Base-by-base conservation (phyloP, 2,888 invertebrate genomes). In the Microctonus brassicae region DNA sequence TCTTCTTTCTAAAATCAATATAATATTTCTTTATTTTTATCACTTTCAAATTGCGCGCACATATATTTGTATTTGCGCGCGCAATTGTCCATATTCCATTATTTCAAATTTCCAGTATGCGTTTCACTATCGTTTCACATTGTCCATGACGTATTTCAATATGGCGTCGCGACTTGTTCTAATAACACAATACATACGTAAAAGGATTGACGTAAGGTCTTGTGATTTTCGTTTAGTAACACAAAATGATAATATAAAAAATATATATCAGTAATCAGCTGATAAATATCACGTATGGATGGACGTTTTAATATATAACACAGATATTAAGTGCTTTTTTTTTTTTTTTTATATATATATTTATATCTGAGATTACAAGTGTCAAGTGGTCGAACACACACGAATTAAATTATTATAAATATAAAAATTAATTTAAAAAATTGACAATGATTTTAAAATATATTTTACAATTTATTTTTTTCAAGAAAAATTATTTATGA, bases 111-210 rank as follows among this genome's bases (percentile, higher is more conserved):
- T 39, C 20, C 10, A 29, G 10, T 61, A 22, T 17, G 39, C 26
- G n/a, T 65, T 53, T 22, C 34, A 47, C 42, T 42, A 29, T 52
- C 53, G 53, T 65, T 65, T 34, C 53, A 13, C 20, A 42, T 29
- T 17, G 26, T 52, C 53, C 22, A 55, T 33, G 17, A 22, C 47
- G 47, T 47, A n/a, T 47, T 47, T 7, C 47, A 65, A 65, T 34
- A 65, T 65, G 65, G 65, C 55, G 65, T 33, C 53, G 53, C 24
- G 34, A 65, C 55, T 34, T 47, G 17, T 47, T 47, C 7, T 5
- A 7, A 20, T 33, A 22, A 29, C 63, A n/a, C n/a, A n/a, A n/a
- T n/a, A n/a, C n/a, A n/a, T n/a, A n/a, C n/a, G n/a, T n/a, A n/a
- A n/a, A n/a, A n/a, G n/a, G n/a, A n/a, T n/a, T 47, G 63, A 29